Conservation (phyloP, 2,797 vertebrate genomes). For the Falco rusticolus region DNA sequence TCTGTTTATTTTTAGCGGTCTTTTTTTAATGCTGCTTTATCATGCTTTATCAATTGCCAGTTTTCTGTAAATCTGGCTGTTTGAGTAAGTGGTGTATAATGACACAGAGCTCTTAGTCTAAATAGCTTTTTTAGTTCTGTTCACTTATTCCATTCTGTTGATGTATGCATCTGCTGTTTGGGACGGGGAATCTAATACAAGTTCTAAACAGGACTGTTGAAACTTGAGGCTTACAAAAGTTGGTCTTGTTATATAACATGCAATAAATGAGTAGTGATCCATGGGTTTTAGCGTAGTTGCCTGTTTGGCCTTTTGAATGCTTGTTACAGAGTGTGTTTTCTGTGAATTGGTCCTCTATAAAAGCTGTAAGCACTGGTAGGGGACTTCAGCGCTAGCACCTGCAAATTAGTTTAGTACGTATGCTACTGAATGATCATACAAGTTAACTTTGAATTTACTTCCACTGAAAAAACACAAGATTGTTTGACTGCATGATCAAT, state of each 20-base stretch:
- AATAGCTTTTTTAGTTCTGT: not conserved
- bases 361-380: not conserved
- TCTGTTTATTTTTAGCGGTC: not conserved
- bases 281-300: not conserved
- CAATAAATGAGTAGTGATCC: not conserved
- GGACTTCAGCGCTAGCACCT: not conserved
- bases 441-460: slow-evolving; percentile 15
- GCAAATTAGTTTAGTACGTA: not conserved
- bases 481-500: slow-evolving; percentile 8
- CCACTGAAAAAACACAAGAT: not conserved
- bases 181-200: not conserved
- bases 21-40: not conserved
- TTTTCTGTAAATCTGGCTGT: not conserved
- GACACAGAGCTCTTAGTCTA: not conserved
- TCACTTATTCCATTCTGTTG: not conserved
- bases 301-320: not conserved
- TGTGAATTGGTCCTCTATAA: not conserved
- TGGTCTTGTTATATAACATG: not conserved
- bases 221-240: not conserved
- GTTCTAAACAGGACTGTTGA: not conserved
- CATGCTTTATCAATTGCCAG: not conserved
- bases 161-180: not conserved
- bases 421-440: not conserved
- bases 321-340: not conserved
- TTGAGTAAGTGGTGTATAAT: not conserved